Base-by-base conservation (phyloP, 1,140 invertebrate genomes). In the Drosophila kikkawai region DNA sequence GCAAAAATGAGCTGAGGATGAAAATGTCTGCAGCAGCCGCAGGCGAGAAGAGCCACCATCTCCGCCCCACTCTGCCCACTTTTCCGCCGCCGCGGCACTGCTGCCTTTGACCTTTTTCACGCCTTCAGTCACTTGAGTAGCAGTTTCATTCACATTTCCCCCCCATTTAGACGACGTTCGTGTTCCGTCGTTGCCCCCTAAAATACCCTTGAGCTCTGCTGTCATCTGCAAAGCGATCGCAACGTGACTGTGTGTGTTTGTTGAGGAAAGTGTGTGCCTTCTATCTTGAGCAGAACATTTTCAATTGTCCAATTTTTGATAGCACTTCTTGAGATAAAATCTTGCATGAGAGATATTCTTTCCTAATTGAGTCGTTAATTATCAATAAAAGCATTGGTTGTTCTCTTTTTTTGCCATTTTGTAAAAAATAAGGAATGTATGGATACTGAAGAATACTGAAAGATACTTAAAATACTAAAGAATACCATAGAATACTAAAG, bases 91-190 rank as follows among this genome's bases (percentile, higher is more conserved):
- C 13, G 47, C 47, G 45, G 48, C 39, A 19, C 51, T 19, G 74
- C 74, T 87, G 84, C 83, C 83, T 86, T 86, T 87, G 83, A 87
- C 83, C 84, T 87, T 87, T 87, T 88, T 87, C 84, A 87, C 83
- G 84, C 84, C 83, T 88, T 86, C 67, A 80, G 83, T 63, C 68
- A 82, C 83, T 82, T 80, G 83, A 83, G 80, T 83, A 86, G 80
- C 83, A 88, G 80, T 83, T 88, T 77, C 70, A 66, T 83, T 80
- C 53, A 56, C 53, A 56, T 56, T 56, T 56, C 36, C 51, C 51
- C 56, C 56, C 60, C 59, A 26, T 37, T 45, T 34, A 41, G 34
- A 48, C 42, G 15, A 17, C 19, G 34, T 55, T 55, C 51, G 13
- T 44, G 29, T 37, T 37, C 4, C 34, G 34, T 48, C 37, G 22